Conservation (phyloP, 1,140 invertebrate genomes). For the Neoseiulus cucumeris region DNA sequence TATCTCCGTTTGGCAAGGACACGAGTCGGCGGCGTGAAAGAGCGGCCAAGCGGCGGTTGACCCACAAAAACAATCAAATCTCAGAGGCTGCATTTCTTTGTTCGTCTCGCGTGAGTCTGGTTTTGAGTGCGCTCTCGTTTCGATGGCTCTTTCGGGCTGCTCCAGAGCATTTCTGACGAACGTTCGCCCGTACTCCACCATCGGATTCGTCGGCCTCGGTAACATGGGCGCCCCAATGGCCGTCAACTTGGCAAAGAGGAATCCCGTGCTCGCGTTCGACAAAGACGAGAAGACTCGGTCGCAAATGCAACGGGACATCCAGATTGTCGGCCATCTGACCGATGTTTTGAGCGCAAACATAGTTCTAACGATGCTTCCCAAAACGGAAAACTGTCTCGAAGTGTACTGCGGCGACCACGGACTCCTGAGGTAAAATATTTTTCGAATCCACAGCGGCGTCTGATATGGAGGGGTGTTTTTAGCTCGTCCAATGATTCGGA, state of each 20-base stretch:
- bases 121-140: too few relatives aligned
- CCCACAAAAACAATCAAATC: too few relatives aligned
- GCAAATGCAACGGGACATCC: slow-evolving; percentile 32
- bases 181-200: not conserved
- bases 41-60: too few relatives aligned
- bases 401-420: slow-evolving; percentile 27
- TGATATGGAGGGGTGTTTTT: too few relatives aligned
- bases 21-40: too few relatives aligned
- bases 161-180: too few relatives aligned
- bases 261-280: slow-evolving; percentile 22
- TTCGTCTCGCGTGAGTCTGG: too few relatives aligned
- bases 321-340: slow-evolving; percentile 42
- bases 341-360: slow-evolving; percentile 43
- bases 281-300: not conserved
- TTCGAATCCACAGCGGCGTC: too few relatives aligned
- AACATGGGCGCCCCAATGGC: slow-evolving; percentile 95
- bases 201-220: slow-evolving; percentile 72
- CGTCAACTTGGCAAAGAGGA: slow-evolving; percentile 62
- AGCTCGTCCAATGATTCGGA: not conserved
- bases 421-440: not conserved
- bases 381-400: slow-evolving; percentile 33
- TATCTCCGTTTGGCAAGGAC: too few relatives aligned
- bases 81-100: too few relatives aligned
- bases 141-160: too few relatives aligned
- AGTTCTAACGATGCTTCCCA: slow-evolving; percentile 81